Conservation (phyloP, 2,797 vertebrate genomes). For the Capromys pilorides region DNA sequence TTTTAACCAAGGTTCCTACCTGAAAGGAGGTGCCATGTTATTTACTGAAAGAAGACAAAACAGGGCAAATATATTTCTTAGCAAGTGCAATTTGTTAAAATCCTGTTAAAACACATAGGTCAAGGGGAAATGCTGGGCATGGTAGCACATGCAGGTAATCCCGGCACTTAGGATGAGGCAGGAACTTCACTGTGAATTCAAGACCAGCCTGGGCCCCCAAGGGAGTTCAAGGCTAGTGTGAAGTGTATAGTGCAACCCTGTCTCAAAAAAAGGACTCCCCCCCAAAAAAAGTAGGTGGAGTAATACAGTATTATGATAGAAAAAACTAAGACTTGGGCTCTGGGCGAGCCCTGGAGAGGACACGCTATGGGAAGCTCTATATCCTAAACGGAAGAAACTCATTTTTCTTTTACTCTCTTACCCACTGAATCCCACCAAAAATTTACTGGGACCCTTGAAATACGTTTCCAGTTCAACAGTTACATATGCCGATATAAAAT, state of each 20-base stretch:
- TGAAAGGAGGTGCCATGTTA: slow-evolving; percentile 70
- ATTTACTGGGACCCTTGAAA: slow-evolving; percentile 74
- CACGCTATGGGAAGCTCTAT: background rate
- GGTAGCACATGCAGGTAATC: background rate
- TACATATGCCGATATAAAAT: slow-evolving; percentile 74
- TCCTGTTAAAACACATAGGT: slow-evolving; percentile 69
- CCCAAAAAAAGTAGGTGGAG: too few species aligned
- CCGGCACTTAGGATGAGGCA: background rate
- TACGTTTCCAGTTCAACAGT: slow-evolving; percentile 84
- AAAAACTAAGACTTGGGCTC: slow-evolving; percentile 49
- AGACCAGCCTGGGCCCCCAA: background rate
- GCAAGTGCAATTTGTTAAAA: slow-evolving; percentile 77
- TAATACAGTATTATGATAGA: slow-evolving; percentile 10
- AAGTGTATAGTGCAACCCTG: background rate
- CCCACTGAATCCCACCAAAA: slow-evolving; percentile 65
- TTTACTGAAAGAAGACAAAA: slow-evolving; percentile 78
- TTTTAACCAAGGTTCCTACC: slow-evolving; percentile 67
- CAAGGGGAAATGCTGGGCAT: slow-evolving; percentile 54
- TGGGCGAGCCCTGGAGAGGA: slow-evolving; percentile 16
- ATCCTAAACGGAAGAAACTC: slow-evolving; percentile 28
- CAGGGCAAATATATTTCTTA: slow-evolving; percentile 77
- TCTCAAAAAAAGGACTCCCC: too few species aligned
- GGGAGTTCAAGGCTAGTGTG: background rate
- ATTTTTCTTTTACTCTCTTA: slow-evolving; percentile 55
- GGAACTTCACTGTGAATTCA: background rate